Percentiles rank a stretch among this genome's conserved stretches.
Evolutionary conservation across 2,888 invertebrate species (phyloP).

Genomic region (Trilocha varians): DNA sequence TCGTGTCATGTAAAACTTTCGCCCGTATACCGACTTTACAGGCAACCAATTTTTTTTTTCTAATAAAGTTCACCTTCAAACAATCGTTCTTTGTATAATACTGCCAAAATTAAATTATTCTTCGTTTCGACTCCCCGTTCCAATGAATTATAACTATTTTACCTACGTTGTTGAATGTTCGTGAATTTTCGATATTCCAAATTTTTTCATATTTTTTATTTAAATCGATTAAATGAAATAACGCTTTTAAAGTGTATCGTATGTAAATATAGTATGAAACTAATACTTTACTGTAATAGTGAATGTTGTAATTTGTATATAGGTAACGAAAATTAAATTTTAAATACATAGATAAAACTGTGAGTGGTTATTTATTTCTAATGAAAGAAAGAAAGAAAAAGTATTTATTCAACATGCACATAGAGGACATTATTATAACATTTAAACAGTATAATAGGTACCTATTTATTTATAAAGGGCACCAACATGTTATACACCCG

Average conservation of each 20-base stretch:
- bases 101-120: conserved; percentile 4
- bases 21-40: no score
- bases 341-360: conserved; percentile 71
- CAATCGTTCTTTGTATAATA: neutral
- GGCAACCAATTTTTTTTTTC: no score
- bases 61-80: neutral
- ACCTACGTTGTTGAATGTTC: conserved; percentile 41
- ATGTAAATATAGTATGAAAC: conserved; percentile 70
- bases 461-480: neutral
- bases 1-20: no score
- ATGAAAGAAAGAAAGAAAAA: conserved; percentile 10
- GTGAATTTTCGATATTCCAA: conserved; percentile 51
- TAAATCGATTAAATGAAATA: conserved; percentile 55
- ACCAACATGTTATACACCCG: no score
- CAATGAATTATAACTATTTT: no score
- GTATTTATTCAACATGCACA: no score
- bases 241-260: conserved; percentile 71
- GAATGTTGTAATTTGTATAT: conserved; percentile 74
- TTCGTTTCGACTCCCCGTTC: conserved; percentile 12
- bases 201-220: conserved; percentile 66
- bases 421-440: neutral
- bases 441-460: conserved; percentile 7
- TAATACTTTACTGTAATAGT: conserved; percentile 69
- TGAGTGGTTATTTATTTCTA: conserved; percentile 43
- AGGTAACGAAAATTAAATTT: conserved; percentile 73